Conservation (phyloP, 2,888 invertebrate species). For the Cantharis lateralis region DNA sequence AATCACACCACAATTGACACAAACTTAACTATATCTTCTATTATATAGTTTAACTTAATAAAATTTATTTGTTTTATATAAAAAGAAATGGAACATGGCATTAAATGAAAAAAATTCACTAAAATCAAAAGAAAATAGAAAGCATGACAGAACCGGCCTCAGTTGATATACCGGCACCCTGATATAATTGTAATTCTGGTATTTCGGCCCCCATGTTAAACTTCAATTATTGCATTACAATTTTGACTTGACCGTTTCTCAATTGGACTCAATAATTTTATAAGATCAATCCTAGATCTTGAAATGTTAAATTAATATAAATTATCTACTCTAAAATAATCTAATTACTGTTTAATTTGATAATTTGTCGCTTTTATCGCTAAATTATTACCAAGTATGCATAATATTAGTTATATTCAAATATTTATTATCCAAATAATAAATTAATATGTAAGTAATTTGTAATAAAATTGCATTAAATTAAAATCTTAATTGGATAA, state of each 20-base stretch:
- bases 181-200: background rate
- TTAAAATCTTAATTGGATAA: background rate
- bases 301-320: background rate
- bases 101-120: background rate
- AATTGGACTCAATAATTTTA: background rate
- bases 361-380: background rate
- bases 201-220: background rate
- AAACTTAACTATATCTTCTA: slow-evolving; percentile 25
- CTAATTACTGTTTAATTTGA: background rate
- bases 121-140: background rate
- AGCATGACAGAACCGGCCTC: background rate
- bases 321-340: background rate
- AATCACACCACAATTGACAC: slow-evolving; percentile 41
- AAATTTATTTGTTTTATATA: background rate
- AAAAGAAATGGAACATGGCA: background rate
- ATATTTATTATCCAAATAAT: background rate
- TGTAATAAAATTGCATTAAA: background rate
- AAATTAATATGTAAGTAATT: background rate
- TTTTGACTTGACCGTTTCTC: background rate
- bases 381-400: background rate
- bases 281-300: background rate
- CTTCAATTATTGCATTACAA: background rate
- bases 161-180: background rate
- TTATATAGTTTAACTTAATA: slow-evolving; percentile 2
- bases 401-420: background rate